Conservation (phyloP, 2,113 vertebrate species). For the Nesogale talazaci region DNA sequence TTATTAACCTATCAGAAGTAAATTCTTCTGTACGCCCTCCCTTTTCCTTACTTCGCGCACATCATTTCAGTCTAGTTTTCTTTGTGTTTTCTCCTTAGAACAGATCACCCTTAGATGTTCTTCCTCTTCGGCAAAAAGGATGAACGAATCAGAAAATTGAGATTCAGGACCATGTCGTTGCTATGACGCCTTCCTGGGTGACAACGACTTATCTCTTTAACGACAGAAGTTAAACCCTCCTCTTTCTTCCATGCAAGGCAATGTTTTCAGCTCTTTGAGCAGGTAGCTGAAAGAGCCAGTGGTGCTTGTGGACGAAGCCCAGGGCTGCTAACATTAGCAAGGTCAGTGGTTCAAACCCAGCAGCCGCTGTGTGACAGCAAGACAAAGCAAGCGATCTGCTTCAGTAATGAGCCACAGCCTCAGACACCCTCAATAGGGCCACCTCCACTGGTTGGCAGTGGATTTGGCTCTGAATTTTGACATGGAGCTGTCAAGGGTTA, state of each 20-base stretch:
- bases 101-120: neutral
- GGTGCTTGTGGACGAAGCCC: no score
- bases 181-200: neutral
- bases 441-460: no score
- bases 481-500: neutral
- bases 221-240: neutral
- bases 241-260: neutral
- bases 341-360: no score
- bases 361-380: no score
- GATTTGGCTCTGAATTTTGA: no score
- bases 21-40: neutral
- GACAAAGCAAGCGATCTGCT: no score
- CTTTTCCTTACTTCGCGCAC: no score
- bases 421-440: no score
- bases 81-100: conserved; percentile 19
- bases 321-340: no score
- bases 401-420: no score
- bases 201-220: conserved; percentile 16
- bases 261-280: neutral
- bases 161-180: neutral
- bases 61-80: neutral
- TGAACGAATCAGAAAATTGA: neutral
- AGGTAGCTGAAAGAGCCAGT: no score
- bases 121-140: conserved; percentile 1
- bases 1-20: neutral